phyloP scores from a whole-genome alignment of 2,888 invertebrate genomes.

The Stenichneumon culpator region DNA sequence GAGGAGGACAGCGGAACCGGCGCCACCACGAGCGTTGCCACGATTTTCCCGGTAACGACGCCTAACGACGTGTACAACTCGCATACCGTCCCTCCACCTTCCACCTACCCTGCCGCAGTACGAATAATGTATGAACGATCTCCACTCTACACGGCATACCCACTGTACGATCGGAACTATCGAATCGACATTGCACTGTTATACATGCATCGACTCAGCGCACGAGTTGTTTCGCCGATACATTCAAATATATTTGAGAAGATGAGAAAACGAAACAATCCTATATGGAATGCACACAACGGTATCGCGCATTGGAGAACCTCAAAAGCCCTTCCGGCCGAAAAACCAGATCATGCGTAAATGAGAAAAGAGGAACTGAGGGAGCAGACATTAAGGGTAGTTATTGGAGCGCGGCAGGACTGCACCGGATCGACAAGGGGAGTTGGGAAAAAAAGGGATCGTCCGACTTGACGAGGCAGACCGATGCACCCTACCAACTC shows the following conservation, averaged over 20 bases:
- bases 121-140: not conserved
- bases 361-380: not conserved
- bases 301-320: not conserved
- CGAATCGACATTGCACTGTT: constrained; percentile 31
- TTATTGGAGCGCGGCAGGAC: constrained; percentile 29
- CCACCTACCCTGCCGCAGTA: constrained; percentile 12
- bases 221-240: constrained; percentile 40
- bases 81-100: constrained; percentile 38
- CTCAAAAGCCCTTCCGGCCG: not conserved
- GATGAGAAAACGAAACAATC: not conserved
- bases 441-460: constrained; percentile 68
- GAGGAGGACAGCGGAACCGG: constrained; percentile 46
- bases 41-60: constrained; percentile 63
- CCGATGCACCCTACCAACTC: constrained; percentile 26
- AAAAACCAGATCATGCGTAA: constrained; percentile 1
- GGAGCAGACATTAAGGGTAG: constrained; percentile 12
- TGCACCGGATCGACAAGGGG: constrained; percentile 29
- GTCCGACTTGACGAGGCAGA: constrained; percentile 36
- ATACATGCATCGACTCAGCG: not conserved
- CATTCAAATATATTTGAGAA: constrained; percentile 23
- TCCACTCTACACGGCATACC: constrained; percentile 3
- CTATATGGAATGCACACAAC: not conserved
- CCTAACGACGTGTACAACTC: constrained; percentile 62
- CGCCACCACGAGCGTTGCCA: constrained; percentile 31
- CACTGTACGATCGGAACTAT: constrained; percentile 14